phyloP scores from a whole-genome alignment of 2,888 invertebrate genomes.

The Podabrus alpinus region DNA sequence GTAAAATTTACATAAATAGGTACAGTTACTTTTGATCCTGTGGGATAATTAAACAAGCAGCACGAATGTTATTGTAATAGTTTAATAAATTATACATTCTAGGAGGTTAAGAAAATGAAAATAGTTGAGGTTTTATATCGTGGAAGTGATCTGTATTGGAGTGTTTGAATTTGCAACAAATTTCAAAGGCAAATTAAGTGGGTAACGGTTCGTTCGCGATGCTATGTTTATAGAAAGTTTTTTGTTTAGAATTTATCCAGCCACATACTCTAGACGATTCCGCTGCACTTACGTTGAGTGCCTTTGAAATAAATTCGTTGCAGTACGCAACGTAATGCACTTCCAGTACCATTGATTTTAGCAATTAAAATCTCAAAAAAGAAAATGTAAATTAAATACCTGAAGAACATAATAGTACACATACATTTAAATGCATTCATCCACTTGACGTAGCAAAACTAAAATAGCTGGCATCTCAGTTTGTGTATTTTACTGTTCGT shows the following conservation, averaged over 20 bases:
- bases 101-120: too few species aligned
- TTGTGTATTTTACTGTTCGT: constrained; percentile 12
- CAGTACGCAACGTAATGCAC: neutral
- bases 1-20: too few species aligned
- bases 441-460: constrained; percentile 7
- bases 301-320: neutral
- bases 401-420: neutral
- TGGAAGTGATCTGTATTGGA: too few species aligned
- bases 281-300: neutral
- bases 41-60: too few species aligned
- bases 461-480: neutral
- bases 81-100: too few species aligned
- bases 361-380: neutral
- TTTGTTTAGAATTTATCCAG: neutral
- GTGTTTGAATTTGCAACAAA: neutral
- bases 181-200: neutral
- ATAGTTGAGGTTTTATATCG: too few species aligned
- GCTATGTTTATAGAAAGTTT: neutral
- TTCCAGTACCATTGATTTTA: neutral
- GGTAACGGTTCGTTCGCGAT: neutral
- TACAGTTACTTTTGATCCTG: too few species aligned
- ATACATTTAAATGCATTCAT: constrained; percentile 8
- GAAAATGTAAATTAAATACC: neutral
- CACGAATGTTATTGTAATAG: too few species aligned
- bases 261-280: neutral